Percentiles rank a stretch among this genome's conserved stretches.
phyloP scores from a whole-genome alignment of 2,113 vertebrate genomes.

The Chlorocebus sabaeus region DNA sequence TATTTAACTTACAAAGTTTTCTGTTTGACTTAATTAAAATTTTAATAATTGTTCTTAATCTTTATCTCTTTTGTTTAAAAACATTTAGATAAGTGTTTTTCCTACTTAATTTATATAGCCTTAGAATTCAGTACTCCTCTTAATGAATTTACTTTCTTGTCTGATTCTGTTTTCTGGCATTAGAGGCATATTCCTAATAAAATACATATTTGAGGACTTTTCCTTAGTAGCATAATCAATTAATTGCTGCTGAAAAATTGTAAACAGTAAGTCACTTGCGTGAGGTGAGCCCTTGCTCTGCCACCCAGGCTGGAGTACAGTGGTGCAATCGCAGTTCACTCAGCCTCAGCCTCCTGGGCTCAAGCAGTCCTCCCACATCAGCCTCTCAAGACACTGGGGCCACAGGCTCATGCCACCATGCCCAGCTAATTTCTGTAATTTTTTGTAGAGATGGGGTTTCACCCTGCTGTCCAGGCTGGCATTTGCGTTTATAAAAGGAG shows the following conservation, averaged over 20 bases:
- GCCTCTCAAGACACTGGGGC: too few relatives aligned
- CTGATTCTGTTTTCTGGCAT: not conserved
- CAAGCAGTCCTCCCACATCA: too few relatives aligned
- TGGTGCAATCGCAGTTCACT: too few relatives aligned
- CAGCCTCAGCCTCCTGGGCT: too few relatives aligned
- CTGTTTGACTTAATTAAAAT: not conserved
- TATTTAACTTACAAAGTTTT: not conserved
- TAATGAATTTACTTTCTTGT: not conserved
- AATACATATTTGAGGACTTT: not conserved
- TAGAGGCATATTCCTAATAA: not conserved
- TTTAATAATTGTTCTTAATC: not conserved
- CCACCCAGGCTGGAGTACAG: too few relatives aligned
- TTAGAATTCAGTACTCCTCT: not conserved
- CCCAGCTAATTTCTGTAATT: too few relatives aligned
- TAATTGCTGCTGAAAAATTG: not conserved
- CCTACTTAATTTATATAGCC: not conserved
- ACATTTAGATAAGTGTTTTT: not conserved
- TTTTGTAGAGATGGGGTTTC: too few relatives aligned
- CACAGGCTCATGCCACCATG: too few relatives aligned
- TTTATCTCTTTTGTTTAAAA: constrained; percentile 35
- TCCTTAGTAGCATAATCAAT: not conserved
- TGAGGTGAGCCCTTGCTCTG: too few relatives aligned
- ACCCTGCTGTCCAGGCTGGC: too few relatives aligned
- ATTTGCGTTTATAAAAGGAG: constrained; percentile 3
- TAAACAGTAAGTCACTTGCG: not conserved